Evolutionary conservation across 2,113 vertebrate genomes (phyloP), one percentile per base, ranked within the genome.

Genomic region (Phyllopteryx taeniolatus): DNA sequence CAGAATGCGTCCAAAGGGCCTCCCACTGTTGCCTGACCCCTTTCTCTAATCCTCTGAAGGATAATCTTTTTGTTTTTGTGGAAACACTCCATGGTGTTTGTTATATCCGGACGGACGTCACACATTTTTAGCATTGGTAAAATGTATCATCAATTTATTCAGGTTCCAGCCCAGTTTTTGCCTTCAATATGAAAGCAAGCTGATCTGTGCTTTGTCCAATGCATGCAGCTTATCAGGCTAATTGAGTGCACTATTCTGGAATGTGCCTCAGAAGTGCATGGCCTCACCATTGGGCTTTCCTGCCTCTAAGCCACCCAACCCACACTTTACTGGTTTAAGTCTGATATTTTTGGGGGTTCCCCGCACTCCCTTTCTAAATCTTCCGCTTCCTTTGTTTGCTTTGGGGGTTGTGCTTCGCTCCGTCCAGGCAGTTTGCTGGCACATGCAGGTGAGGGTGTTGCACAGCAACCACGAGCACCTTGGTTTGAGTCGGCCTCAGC

Each of bases 41-140:
- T 84, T 86, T 89, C 80, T 81, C 85, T 90, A 87, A 89, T 88
- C 89, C 84, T 69, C 66, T 69, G 77, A 73, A 62, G 83, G 87
- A 89, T 89, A 89, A 90, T 91, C 90, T 83, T 87, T 87, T 89
- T 90, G 82, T 89, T 87, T 91, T 89, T 88, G 77, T 83, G 85
- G 82, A 75, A 86, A 78, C 73, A 79, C 72, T 78, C n/a, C 72
- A 77, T 43, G 51, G 56, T 42, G 66, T 68, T 69, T 72, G 78
- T 84, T 75, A 56, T 39, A 22, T 71, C 70, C 59, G 31, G 75
- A 60, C n/a, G 7, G 42, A 27, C n/a, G 43, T 15, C 62, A 43
- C n/a, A 2, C 64, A 49, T 66, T 66, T 66, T 47, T 47, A 14
- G 11, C 59, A 7, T 17, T 7, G 59, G 59, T 61, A 8, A 33